These are phyloP conservation scores for Phalangium opilio DNA, from an alignment of 2,888 invertebrate species.

Conservation along the genomic window DNA sequence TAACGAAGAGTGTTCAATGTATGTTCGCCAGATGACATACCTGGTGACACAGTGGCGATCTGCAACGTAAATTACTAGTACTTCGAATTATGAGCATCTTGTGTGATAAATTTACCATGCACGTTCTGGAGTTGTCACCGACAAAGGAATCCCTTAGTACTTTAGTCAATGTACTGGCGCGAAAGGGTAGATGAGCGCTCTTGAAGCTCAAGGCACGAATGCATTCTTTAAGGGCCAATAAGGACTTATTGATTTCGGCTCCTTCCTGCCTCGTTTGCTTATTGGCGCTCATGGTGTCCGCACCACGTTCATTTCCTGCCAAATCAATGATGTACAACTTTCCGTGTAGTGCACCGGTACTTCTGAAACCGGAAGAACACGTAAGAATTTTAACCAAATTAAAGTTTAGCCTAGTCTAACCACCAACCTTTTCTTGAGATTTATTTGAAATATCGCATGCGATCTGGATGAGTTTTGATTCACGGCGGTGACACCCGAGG, in stretches of 20 bases:
- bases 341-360: too few relatives aligned
- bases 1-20: too few relatives aligned
- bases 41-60: too few relatives aligned
- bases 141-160: conserved; percentile 94
- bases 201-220: conserved; percentile 87
- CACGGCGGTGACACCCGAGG: conserved; percentile 91
- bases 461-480: conserved; percentile 95
- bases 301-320: conserved; percentile 93
- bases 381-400: too few relatives aligned
- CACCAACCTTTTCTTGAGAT: too few relatives aligned
- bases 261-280: conserved; percentile 80
- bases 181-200: conserved; percentile 89
- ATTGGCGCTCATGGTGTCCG: conserved; percentile 91
- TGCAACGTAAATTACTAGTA: too few relatives aligned
- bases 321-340: conserved; percentile 98
- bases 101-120: too few relatives aligned
- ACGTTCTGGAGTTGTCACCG: conserved; percentile 90
- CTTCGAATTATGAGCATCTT: too few relatives aligned
- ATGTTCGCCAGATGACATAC: too few relatives aligned
- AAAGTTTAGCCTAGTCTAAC: too few relatives aligned
- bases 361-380: too few relatives aligned
- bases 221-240: conserved; percentile 89
- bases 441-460: conserved; percentile 96
- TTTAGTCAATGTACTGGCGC: conserved; percentile 89
- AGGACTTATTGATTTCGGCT: conserved; percentile 91